Conservation (phyloP, 2,888 invertebrate species). For the Dolomedes plantarius region DNA sequence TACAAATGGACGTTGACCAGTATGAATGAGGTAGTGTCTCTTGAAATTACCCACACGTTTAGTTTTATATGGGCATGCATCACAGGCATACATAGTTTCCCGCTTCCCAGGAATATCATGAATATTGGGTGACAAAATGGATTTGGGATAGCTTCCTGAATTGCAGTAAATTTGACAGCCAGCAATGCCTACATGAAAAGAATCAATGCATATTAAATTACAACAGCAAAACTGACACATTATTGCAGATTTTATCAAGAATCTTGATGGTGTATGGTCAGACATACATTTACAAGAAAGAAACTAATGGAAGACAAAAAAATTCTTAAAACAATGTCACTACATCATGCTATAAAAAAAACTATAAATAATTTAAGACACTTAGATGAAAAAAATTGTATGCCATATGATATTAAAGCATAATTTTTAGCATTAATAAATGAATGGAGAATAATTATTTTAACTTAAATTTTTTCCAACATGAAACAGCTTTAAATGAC, state of each 20-base stretch:
- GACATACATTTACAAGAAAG: no score
- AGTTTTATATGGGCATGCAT: slow-evolving; percentile 37
- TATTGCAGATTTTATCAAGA: not conserved
- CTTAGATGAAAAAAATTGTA: no score
- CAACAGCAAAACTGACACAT: not conserved
- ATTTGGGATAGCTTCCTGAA: not conserved
- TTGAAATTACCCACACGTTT: slow-evolving; percentile 31
- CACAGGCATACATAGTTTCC: slow-evolving; percentile 20
- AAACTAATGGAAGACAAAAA: no score
- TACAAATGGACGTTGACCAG: slow-evolving; percentile 37
- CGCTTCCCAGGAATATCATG: not conserved
- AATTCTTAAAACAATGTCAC: no score
- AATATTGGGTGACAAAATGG: not conserved
- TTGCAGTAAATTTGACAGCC: not conserved
- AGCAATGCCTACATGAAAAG: not conserved
- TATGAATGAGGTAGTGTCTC: slow-evolving; percentile 58
- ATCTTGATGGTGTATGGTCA: no score
- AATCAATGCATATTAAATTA: not conserved
- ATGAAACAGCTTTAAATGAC: no score
- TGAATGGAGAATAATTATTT: no score
- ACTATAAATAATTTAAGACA: no score
- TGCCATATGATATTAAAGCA: no score
- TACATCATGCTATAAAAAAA: no score
- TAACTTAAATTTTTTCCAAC: no score
- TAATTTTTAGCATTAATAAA: no score